Conservation (phyloP, 2,888 invertebrate genomes). For the Dynastes hyllus region DNA sequence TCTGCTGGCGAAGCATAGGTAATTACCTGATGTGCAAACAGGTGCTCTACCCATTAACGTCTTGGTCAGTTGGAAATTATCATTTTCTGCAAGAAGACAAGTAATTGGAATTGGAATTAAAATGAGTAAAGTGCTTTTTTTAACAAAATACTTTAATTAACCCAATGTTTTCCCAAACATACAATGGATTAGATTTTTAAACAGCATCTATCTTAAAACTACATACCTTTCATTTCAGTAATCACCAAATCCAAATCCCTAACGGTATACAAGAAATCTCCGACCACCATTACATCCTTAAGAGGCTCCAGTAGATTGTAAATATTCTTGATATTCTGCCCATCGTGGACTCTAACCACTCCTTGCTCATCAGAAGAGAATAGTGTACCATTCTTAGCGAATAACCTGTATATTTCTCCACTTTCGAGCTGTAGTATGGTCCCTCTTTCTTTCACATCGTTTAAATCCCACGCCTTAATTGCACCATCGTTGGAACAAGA, state of each 20-base stretch:
- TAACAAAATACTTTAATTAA: too few species aligned
- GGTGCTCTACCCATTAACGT: slow-evolving; percentile 76
- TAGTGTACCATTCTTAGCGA: slow-evolving; percentile 68
- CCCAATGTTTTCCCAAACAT: too few species aligned
- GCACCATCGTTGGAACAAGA: slow-evolving; percentile 79
- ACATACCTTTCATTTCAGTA: slow-evolving; percentile 76
- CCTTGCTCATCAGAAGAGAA: slow-evolving; percentile 79
- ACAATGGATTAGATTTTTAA: too few species aligned
- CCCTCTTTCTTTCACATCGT: slow-evolving; percentile 67
- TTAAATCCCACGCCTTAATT: slow-evolving; percentile 75
- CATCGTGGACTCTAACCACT: slow-evolving; percentile 75
- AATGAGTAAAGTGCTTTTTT: too few species aligned
- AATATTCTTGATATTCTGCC: slow-evolving; percentile 72
- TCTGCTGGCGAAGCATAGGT: slow-evolving; percentile 72
- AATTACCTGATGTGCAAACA: slow-evolving; percentile 71
- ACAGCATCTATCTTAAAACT: too few species aligned
- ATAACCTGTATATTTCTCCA: slow-evolving; percentile 71
- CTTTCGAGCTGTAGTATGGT: slow-evolving; percentile 67
- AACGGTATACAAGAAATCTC: slow-evolving; percentile 75
- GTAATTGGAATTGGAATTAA: slow-evolving; percentile 64
- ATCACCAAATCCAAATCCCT: slow-evolving; percentile 77
- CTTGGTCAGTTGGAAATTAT: slow-evolving; percentile 72
- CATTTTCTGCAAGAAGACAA: background rate
- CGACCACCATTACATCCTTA: slow-evolving; percentile 75
- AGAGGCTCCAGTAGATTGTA: slow-evolving; percentile 78